Evolutionary conservation across 2,888 invertebrate species (phyloP).

Genomic region (Brachyopa scutellaris): DNA sequence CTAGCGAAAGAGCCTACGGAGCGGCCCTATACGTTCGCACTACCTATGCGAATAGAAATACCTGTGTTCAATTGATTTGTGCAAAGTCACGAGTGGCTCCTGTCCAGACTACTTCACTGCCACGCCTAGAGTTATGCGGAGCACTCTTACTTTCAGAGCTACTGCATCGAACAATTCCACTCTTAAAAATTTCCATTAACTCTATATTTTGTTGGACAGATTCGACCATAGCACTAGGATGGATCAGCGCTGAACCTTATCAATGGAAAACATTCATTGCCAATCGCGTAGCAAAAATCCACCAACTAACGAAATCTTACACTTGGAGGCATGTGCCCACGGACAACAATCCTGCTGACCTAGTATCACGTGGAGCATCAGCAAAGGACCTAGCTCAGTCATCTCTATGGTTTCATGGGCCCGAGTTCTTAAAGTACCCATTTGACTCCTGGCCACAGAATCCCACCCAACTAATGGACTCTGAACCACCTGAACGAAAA

Average conservation of each 20-base stretch:
- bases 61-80: not conserved
- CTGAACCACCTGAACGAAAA: no score
- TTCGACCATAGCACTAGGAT: not conserved
- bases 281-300: not conserved
- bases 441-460: no score
- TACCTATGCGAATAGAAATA: not conserved
- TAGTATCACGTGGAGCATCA: no score
- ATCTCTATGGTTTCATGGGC: no score
- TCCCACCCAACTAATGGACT: no score
- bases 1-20: no score
- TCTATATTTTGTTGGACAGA: not conserved
- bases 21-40: not conserved
- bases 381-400: no score
- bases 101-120: not conserved
- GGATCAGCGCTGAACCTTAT: not conserved
- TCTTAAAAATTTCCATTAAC: not conserved
- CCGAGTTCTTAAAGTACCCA: not conserved
- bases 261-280: not conserved
- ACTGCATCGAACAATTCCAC: no score
- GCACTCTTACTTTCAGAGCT: not conserved
- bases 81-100: slow-evolving; percentile 10
- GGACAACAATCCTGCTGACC: no score
- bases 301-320: not conserved
- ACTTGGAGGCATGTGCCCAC: not conserved
- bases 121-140: slow-evolving; percentile 6